These are phyloP conservation scores for Fragum sueziense DNA, from an alignment of 2,888 invertebrate species.

Conservation along the genomic window DNA sequence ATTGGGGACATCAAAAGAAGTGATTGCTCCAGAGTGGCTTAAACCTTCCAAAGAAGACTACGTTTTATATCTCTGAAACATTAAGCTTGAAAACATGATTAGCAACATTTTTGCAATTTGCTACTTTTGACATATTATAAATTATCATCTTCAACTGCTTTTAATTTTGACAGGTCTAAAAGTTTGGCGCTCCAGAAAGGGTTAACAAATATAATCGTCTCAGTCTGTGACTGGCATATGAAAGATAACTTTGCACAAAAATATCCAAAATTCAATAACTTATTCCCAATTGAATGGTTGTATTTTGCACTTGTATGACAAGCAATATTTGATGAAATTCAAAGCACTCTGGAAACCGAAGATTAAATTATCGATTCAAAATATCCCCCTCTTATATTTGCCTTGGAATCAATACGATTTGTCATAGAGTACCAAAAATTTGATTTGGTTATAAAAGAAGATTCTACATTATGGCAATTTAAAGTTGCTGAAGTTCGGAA, in stretches of 20 bases:
- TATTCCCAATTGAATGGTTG: background rate
- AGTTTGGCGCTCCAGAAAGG: background rate
- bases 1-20: no score
- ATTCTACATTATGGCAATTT: no score
- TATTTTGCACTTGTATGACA: conserved; percentile 11
- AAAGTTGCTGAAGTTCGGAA: no score
- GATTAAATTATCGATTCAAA: conserved; percentile 23
- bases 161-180: conserved; percentile 22
- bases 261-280: conserved; percentile 4
- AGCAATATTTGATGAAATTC: conserved; percentile 14
- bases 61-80: no score
- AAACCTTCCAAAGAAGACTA: no score
- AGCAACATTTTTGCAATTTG: no score
- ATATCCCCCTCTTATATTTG: background rate
- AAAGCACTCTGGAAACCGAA: conserved; percentile 1
- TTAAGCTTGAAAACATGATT: no score
- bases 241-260: background rate
- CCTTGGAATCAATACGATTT: background rate
- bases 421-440: background rate
- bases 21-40: no score
- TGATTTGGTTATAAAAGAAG: no score
- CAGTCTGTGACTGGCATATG: background rate
- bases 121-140: background rate
- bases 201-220: background rate
- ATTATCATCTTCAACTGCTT: background rate